These are phyloP conservation scores for Liodrosophila aerea DNA, from an alignment of 2,888 invertebrate genomes.

Conservation along the genomic window DNA sequence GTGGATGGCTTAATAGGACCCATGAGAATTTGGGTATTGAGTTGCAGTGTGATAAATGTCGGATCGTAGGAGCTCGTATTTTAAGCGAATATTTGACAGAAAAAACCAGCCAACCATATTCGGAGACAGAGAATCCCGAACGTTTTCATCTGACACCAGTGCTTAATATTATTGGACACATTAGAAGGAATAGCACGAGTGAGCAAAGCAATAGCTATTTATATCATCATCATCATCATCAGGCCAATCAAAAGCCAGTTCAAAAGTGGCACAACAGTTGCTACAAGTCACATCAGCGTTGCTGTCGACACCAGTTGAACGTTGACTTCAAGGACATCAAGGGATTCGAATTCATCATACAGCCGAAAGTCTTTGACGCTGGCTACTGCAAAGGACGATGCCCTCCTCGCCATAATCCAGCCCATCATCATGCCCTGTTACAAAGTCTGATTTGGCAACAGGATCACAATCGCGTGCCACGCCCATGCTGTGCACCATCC, in stretches of 20 bases:
- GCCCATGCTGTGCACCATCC: slow-evolving; percentile 88
- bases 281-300: slow-evolving; percentile 84
- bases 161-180: slow-evolving; percentile 79
- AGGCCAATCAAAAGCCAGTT: slow-evolving; percentile 46
- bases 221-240: slow-evolving; percentile 35
- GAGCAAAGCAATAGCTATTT: slow-evolving; percentile 43
- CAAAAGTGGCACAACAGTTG: slow-evolving; percentile 83
- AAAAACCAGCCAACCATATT: background rate
- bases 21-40: slow-evolving; percentile 84
- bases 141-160: slow-evolving; percentile 75
- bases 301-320: slow-evolving; percentile 87
- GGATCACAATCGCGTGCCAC: slow-evolving; percentile 83
- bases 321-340: slow-evolving; percentile 87
- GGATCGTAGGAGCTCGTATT: slow-evolving; percentile 81
- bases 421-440: slow-evolving; percentile 87
- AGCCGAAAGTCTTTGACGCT: slow-evolving; percentile 88
- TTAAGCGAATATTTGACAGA: slow-evolving; percentile 63
- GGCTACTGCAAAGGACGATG: slow-evolving; percentile 88
- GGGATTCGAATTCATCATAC: slow-evolving; percentile 86
- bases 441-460: slow-evolving; percentile 87
- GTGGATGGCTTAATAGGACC: slow-evolving; percentile 82
- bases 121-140: slow-evolving; percentile 28
- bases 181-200: slow-evolving; percentile 53
- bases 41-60: slow-evolving; percentile 84
- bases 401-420: slow-evolving; percentile 87